phyloP scores from a whole-genome alignment of 1,140 invertebrate species.

The Atopsyche davidsoni region DNA sequence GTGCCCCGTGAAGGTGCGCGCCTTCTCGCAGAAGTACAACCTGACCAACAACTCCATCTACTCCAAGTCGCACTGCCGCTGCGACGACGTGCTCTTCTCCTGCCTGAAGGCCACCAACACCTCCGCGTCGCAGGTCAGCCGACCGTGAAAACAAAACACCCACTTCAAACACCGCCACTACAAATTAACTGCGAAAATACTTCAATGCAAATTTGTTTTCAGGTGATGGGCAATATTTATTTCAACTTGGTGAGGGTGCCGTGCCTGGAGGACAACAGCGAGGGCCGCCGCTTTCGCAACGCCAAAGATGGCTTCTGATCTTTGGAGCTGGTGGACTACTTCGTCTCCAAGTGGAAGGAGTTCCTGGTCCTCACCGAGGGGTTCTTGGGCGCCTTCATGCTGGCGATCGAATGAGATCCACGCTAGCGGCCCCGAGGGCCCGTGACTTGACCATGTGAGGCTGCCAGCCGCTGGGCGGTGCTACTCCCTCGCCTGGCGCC shows the following conservation, averaged over 20 bases:
- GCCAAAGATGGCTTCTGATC: constrained; percentile 45
- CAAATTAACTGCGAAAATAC: too few species aligned
- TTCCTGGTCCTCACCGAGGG: constrained; percentile 15
- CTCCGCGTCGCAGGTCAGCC: constrained; percentile 53
- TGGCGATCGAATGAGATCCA: constrained; percentile 20
- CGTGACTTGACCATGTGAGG: background rate
- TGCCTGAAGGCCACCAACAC: constrained; percentile 70
- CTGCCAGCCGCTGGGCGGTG: background rate
- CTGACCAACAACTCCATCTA: constrained; percentile 77
- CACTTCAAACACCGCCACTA: background rate
- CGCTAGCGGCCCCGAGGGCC: background rate
- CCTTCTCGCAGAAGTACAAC: constrained; percentile 68
- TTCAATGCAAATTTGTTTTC: constrained; percentile 16
- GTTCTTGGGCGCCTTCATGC: constrained; percentile 21
- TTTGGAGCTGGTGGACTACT: constrained; percentile 9
- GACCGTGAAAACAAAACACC: background rate
- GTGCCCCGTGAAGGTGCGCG: constrained; percentile 65
- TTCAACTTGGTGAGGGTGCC: constrained; percentile 78
- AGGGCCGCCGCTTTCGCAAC: constrained; percentile 41
- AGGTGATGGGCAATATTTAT: constrained; percentile 77
- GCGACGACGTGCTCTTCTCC: constrained; percentile 73
- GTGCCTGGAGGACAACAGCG: constrained; percentile 60
- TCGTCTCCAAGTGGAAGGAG: constrained; percentile 16
- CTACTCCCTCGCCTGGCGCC: background rate
- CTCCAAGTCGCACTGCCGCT: constrained; percentile 83